Base-by-base conservation (phyloP, 2,113 vertebrate genomes). In the Thoracochromis brauschi region DNA sequence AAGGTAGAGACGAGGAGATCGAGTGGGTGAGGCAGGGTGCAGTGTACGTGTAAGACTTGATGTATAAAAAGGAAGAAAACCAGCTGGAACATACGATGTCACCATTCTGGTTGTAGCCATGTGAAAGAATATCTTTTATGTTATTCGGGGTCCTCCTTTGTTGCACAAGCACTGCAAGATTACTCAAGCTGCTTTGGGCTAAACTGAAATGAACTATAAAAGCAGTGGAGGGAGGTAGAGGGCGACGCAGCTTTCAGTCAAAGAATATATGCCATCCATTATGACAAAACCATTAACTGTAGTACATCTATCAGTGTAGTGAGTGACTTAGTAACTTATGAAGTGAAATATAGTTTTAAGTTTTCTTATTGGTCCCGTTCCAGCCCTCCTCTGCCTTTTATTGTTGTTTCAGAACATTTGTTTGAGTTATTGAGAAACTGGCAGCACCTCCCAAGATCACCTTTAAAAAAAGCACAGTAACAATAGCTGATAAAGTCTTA, bases 21-120 rank as follows among this genome's bases (percentile, higher is more conserved):
- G 96, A 97, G 10, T 81, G 81, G 0, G 88, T 65, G 1, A 96
- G 94, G 80, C 95, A 68, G 19, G 83, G 0, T 65, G 75, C 21
- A 65, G 86, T 89, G 85, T 81, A 68, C 55, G 45, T 54, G 78
- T 53, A 85, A 57, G 73, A 87, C 58, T 84, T 85, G 24, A 81
- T 84, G 31, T 26, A 57, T 26, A 60, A 85, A 75, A 55, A 21
- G 21, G 40, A 83, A 80, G 38, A 54, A 88, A 38, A 49, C 53
- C 54, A 47, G 55, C 81, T 85, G 86, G 47, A 45, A 85, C 78
- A 81, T 65, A 63, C 73, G 47, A 75, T 29, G 49, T 82, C 3
- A 14, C 58, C 51, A 80, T 26, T 49, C 83, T 85, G 58, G 47
- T 55, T 83, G 58, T 40, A 19, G 40, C 26, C 80, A 85, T 4